These are phyloP conservation scores for Lydus trimaculatus DNA, from an alignment of 2,888 invertebrate genomes.

Conservation along the genomic window DNA sequence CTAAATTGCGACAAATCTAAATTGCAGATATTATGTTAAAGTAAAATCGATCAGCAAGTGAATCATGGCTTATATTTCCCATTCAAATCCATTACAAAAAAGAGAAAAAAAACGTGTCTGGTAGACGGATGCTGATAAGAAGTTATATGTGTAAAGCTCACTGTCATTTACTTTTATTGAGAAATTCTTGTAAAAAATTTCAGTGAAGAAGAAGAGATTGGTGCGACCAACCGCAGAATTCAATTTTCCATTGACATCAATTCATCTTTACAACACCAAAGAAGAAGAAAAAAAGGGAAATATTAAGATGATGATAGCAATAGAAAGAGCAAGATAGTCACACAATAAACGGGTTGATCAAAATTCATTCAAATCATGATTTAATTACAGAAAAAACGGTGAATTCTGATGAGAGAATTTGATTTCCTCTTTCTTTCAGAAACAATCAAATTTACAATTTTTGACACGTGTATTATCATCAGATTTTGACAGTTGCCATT, in stretches of 20 bases:
- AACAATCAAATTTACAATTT: not conserved
- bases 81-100: slow-evolving; percentile 27
- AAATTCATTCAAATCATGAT: not conserved
- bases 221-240: slow-evolving; percentile 74
- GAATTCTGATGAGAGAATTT: not conserved
- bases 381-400: not conserved
- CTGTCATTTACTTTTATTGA: slow-evolving; percentile 55
- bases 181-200: slow-evolving; percentile 55
- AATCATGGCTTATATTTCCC: slow-evolving; percentile 43
- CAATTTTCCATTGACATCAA: slow-evolving; percentile 70
- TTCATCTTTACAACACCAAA: not conserved
- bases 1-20: slow-evolving; percentile 27
- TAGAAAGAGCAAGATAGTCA: too few species aligned
- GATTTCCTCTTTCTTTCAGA: not conserved
- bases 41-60: slow-evolving; percentile 34
- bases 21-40: slow-evolving; percentile 15
- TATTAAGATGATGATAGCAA: not conserved
- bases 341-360: not conserved
- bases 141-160: slow-evolving; percentile 52
- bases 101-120: slow-evolving; percentile 46
- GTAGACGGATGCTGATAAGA: slow-evolving; percentile 50
- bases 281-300: not conserved
- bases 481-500: not conserved
- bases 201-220: slow-evolving; percentile 60
- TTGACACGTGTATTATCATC: not conserved